Conservation (phyloP, 2,113 vertebrate genomes). For the Corvus moneduloides region DNA sequence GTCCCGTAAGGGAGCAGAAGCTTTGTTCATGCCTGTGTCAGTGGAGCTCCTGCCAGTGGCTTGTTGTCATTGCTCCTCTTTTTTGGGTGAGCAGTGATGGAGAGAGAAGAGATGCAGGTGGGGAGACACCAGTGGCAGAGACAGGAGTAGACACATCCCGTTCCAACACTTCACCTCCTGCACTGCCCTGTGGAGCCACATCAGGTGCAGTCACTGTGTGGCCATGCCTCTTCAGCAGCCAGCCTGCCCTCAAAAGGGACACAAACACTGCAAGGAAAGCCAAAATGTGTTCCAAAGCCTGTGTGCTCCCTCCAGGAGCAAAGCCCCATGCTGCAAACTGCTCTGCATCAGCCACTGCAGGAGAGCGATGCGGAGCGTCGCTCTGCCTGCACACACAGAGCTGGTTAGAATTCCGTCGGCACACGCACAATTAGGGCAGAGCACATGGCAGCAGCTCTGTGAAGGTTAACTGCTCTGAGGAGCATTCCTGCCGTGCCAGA, state of each 20-base stretch:
- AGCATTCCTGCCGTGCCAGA: neutral
- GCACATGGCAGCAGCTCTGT: neutral
- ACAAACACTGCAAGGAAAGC: neutral
- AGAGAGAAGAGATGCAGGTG: neutral
- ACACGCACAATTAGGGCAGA: neutral
- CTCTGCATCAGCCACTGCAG: neutral
- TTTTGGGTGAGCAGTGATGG: neutral
- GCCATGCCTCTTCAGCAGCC: rapidly evolving
- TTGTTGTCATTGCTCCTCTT: neutral
- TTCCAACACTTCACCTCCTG: rapidly evolving
- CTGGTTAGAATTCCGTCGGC: neutral
- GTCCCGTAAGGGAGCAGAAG: rapidly evolving
- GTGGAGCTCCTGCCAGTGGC: neutral
- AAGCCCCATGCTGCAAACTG: neutral
- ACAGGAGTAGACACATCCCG: rapidly evolving
- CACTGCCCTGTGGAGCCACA: neutral
- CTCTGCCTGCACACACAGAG: rapidly evolving
- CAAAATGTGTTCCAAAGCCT: neutral
- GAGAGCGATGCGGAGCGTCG: rapidly evolving
- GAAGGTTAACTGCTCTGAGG: constrained; percentile 12
- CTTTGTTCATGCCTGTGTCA: rapidly evolving
- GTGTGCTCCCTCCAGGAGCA: neutral
- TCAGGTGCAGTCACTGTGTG: neutral
- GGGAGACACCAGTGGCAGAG: neutral
- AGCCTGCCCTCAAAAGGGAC: neutral